phyloP scores from a whole-genome alignment of 2,888 invertebrate genomes.

The Andricus quercusramuli region DNA sequence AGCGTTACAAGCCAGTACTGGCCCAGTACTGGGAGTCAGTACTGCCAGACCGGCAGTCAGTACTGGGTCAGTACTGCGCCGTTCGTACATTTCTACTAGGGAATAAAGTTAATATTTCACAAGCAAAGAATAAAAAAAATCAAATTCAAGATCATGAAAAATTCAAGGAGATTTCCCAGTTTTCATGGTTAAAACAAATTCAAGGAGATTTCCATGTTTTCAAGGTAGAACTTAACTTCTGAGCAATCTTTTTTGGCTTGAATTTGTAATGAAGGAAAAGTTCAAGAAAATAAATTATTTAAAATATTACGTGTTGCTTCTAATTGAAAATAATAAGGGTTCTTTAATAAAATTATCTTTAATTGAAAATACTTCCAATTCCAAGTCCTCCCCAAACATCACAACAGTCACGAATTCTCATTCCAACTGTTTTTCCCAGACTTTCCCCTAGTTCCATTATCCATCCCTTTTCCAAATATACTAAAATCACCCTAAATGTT shows the following conservation, averaged over 20 bases:
- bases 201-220: no score
- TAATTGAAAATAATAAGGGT: background rate
- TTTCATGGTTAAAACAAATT: no score
- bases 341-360: background rate
- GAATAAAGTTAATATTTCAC: no score
- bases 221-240: background rate
- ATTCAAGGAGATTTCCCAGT: no score
- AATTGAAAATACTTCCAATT: conserved; percentile 20
- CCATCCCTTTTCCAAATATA: conserved; percentile 27
- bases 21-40: no score
- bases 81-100: no score
- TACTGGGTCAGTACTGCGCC: no score
- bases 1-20: no score
- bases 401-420: conserved; percentile 31
- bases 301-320: background rate
- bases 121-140: no score
- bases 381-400: conserved; percentile 1
- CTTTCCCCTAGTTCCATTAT: conserved; percentile 12
- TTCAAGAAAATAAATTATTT: background rate
- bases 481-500: conserved; percentile 32
- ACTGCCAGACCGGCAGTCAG: no score
- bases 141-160: no score
- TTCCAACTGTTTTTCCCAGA: conserved; percentile 17
- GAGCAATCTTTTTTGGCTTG: background rate
- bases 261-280: background rate